phyloP scores from a whole-genome alignment of 2,113 vertebrate genomes.

The Steatornis caripensis region DNA sequence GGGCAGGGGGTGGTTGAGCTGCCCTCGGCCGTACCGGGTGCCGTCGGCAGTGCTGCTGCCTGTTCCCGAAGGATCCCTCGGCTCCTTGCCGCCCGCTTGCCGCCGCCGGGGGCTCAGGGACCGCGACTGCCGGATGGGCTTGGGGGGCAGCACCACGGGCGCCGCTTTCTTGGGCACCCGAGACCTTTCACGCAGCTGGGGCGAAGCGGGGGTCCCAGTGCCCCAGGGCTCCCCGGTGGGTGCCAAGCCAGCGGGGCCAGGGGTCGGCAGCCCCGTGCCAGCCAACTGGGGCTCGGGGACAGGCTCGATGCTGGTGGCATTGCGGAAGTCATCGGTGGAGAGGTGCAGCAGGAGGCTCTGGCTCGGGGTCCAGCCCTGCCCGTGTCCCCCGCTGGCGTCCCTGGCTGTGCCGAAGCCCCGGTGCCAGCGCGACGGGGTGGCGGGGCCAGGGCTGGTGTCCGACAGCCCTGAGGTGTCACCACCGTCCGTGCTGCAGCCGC shows the following conservation, averaged over 20 bases:
- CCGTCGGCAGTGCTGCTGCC: neutral
- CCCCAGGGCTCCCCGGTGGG: neutral
- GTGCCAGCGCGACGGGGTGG: neutral
- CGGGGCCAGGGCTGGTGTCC: neutral
- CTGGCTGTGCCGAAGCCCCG: neutral
- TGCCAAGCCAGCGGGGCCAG: neutral
- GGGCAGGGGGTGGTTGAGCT: constrained; percentile 77
- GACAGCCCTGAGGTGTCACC: constrained; percentile 5
- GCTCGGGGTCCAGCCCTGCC: neutral
- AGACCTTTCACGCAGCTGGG: neutral
- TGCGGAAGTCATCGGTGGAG: neutral
- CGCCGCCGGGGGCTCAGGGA: neutral
- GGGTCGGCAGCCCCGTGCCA: neutral
- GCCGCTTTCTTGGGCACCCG: neutral
- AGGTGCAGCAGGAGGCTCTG: neutral
- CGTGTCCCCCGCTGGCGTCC: neutral
- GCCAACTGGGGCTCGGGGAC: constrained; percentile 49
- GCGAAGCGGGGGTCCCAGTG: neutral
- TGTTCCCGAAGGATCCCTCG: neutral
- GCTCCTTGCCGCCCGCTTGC: neutral
- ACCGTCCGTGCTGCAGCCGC: neutral
- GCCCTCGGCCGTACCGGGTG: constrained; percentile 72
- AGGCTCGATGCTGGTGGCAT: constrained; percentile 30
- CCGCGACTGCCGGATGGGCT: neutral
- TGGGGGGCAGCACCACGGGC: neutral